Percentiles rank a stretch among this genome's conserved stretches.
Conservation (phyloP, 2,797 vertebrate species). For the Typhlichthys subterraneus region DNA sequence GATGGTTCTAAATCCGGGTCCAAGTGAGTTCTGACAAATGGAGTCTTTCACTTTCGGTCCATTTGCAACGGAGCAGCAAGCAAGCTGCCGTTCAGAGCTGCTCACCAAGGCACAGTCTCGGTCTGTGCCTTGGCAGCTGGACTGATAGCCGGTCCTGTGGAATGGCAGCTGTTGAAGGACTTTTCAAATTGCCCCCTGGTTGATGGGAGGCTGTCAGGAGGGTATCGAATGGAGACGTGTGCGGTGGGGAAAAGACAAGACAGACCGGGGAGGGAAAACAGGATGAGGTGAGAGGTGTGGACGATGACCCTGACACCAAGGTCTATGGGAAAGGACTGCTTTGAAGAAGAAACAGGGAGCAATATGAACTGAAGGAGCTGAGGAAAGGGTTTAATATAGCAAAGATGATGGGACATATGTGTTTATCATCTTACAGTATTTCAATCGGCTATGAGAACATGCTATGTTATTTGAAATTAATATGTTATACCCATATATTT, state of each 20-base stretch:
- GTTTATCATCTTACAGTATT: too few relatives aligned
- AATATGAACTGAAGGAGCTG: conserved; percentile 1
- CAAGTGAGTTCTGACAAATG: conserved; percentile 51
- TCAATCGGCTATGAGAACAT: too few relatives aligned
- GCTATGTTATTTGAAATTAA: too few relatives aligned
- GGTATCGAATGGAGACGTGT: conserved; percentile 1
- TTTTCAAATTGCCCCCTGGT: conserved; percentile 15
- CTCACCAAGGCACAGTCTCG: conserved; percentile 60
- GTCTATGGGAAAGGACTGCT: conserved; percentile 28
- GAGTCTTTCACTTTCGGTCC: conserved; percentile 70
- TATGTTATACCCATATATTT: too few relatives aligned
- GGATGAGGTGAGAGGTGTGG: conserved; percentile 3
- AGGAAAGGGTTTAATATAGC: neutral
- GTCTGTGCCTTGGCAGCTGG: conserved; percentile 73
- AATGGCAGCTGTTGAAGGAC: conserved; percentile 78
- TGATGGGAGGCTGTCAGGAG: neutral
- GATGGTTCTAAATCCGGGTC: conserved; percentile 20
- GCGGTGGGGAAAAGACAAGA: neutral
- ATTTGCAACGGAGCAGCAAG: conserved; percentile 45
- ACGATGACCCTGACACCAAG: conserved; percentile 52
- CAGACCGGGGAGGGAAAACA: neutral
- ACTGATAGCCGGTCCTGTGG: conserved; percentile 71
- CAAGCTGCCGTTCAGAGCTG: conserved; percentile 62
- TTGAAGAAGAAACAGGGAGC: conserved; percentile 14
- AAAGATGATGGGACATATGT: neutral